Evolutionary conservation across 2,888 invertebrate species (phyloP).

Genomic region (Sphinx pinastri): DNA sequence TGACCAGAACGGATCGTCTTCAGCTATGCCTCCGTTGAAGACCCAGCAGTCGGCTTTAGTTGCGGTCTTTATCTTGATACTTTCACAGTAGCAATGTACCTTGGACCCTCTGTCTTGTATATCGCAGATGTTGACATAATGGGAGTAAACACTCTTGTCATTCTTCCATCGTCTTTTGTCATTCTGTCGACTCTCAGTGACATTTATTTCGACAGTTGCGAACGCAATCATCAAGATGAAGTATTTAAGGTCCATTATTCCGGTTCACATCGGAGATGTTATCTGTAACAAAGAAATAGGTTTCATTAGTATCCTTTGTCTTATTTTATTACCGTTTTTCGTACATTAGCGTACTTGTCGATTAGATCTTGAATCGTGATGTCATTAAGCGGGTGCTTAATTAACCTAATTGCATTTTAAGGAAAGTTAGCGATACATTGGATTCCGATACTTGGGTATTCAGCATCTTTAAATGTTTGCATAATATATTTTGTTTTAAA

Average conservation of each 20-base stretch:
- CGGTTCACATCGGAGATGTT: conserved; percentile 60
- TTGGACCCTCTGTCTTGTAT: conserved; percentile 82
- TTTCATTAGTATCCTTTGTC: conserved; percentile 51
- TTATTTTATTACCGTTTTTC: conserved; percentile 49
- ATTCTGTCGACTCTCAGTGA: conserved; percentile 76
- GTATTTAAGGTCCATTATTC: conserved; percentile 76
- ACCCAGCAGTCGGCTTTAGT: conserved; percentile 91
- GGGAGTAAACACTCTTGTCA: conserved; percentile 70
- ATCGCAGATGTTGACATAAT: conserved; percentile 83
- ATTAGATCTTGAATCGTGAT: conserved; percentile 45
- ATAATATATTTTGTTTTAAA: neutral
- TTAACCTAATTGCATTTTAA: conserved; percentile 19
- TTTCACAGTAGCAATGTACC: conserved; percentile 88
- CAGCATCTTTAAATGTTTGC: neutral
- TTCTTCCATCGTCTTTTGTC: conserved; percentile 78
- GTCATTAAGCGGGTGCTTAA: conserved; percentile 20
- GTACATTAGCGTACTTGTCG: conserved; percentile 54
- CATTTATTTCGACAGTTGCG: conserved; percentile 76
- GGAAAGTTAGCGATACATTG: conserved; percentile 2
- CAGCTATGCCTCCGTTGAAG: conserved; percentile 87
- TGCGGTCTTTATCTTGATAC: conserved; percentile 81
- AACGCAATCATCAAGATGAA: conserved; percentile 78
- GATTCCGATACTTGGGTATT: neutral
- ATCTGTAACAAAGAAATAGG: conserved; percentile 73
- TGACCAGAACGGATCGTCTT: conserved; percentile 89